Percentiles rank a stretch among this genome's conserved stretches.
phyloP scores from a whole-genome alignment of 2,888 invertebrate species.

The Linnaemya vulpina region DNA sequence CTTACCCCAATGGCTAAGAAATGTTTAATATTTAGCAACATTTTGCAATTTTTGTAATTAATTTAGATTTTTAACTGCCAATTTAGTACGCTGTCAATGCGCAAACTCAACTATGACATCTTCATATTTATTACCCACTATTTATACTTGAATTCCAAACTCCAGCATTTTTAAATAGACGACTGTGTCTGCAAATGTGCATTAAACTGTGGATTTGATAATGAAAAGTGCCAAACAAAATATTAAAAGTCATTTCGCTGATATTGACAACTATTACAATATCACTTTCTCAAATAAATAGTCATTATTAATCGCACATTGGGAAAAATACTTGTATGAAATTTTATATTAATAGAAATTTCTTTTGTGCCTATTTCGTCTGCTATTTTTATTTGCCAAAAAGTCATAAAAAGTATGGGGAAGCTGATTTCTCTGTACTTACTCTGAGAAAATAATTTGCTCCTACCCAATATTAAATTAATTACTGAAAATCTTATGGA shows the following conservation, averaged over 20 bases:
- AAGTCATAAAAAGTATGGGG: too few relatives aligned
- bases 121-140: constrained; percentile 12
- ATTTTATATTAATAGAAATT: too few relatives aligned
- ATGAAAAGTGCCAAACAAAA: not conserved
- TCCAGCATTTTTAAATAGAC: constrained; percentile 49
- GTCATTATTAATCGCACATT: not conserved
- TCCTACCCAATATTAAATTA: too few relatives aligned
- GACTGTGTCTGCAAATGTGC: not conserved
- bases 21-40: constrained; percentile 18
- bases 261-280: constrained; percentile 5
- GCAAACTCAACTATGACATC: constrained; percentile 27
- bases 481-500: too few relatives aligned
- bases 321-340: too few relatives aligned
- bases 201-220: not conserved
- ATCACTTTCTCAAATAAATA: constrained; percentile 54
- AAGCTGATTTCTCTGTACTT: too few relatives aligned
- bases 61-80: not conserved
- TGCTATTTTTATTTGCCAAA: too few relatives aligned
- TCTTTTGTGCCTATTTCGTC: too few relatives aligned
- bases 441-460: too few relatives aligned
- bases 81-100: not conserved
- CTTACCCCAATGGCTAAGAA: constrained; percentile 24
- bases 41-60: constrained; percentile 15
- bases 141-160: constrained; percentile 46
- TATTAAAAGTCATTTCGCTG: constrained; percentile 53